Evolutionary conservation across 2,888 invertebrate genomes (phyloP).

Genomic region (Stenotaenia linearis): DNA sequence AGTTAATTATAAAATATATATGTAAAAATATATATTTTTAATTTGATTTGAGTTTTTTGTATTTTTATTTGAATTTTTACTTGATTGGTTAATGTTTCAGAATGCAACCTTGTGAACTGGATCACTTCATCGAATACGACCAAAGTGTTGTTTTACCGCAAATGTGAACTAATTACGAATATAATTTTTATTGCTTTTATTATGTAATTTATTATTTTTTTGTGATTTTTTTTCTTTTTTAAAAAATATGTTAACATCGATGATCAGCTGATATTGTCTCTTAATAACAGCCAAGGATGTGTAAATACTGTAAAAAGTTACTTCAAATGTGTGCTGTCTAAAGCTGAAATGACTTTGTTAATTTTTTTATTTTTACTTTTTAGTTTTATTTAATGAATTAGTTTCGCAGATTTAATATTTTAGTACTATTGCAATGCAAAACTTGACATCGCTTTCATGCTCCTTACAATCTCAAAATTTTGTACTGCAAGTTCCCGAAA

Average conservation of each 20-base stretch:
- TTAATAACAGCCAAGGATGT: neutral
- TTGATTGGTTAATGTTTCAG: neutral
- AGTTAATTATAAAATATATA: neutral
- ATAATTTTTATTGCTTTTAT: neutral
- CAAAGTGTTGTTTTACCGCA: neutral
- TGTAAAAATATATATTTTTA: neutral
- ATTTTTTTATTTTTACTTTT: neutral
- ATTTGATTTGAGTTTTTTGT: neutral
- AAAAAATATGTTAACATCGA: neutral
- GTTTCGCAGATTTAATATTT: neutral
- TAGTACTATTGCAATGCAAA: constrained; percentile 17
- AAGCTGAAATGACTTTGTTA: neutral
- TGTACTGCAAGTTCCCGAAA: neutral
- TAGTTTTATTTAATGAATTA: neutral
- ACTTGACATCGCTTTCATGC: constrained; percentile 11
- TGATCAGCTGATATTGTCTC: neutral
- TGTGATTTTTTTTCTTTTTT: neutral
- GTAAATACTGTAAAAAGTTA: constrained; percentile 5
- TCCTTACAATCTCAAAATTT: constrained; percentile 14
- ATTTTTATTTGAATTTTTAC: neutral
- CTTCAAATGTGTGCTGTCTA: constrained; percentile 5
- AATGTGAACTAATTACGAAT: neutral
- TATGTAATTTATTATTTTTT: neutral
- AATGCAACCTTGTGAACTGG: neutral
- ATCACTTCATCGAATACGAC: neutral